phyloP scores from a whole-genome alignment of 1,140 invertebrate genomes.

The Atopsyche davidsoni region DNA sequence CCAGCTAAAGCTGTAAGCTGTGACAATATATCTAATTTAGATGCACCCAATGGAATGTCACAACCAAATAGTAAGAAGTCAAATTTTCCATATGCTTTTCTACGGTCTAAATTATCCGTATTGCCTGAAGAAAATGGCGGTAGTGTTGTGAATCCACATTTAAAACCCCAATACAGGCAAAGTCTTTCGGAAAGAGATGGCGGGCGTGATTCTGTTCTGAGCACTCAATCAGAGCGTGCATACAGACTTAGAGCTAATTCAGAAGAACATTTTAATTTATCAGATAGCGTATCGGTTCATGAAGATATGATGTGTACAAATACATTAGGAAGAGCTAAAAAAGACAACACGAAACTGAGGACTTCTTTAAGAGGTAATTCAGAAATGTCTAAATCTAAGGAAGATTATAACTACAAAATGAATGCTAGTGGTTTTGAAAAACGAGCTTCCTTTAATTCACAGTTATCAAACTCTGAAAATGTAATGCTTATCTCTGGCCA shows the following conservation, averaged over 20 bases:
- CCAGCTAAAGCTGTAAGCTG: constrained; percentile 57
- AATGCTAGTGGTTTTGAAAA: neutral
- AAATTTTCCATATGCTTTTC: constrained; percentile 72
- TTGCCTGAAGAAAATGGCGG: constrained; percentile 64
- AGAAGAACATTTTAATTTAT: constrained; percentile 47
- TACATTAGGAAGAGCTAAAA: constrained; percentile 32
- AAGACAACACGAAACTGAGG: constrained; percentile 39
- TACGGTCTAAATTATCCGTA: constrained; percentile 67
- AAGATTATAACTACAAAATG: constrained; percentile 3
- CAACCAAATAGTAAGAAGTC: constrained; percentile 50
- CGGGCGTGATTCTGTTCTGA: constrained; percentile 41
- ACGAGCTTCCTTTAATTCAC: constrained; percentile 13
- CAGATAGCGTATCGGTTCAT: constrained; percentile 43
- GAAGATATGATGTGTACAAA: constrained; percentile 41
- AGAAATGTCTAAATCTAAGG: constrained; percentile 37
- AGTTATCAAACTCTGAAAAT: constrained; percentile 4
- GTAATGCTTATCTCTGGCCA: constrained; percentile 15
- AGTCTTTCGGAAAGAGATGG: constrained; percentile 47
- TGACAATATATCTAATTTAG: constrained; percentile 54
- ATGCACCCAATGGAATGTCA: constrained; percentile 35
- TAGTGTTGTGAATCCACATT: constrained; percentile 49
- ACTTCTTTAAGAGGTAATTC: constrained; percentile 35
- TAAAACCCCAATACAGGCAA: constrained; percentile 40
- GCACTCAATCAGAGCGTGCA: constrained; percentile 33
- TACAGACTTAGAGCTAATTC: constrained; percentile 34